Base-by-base conservation (phyloP, 92 coral and sea anemone species). In the Diadumene lineata region DNA sequence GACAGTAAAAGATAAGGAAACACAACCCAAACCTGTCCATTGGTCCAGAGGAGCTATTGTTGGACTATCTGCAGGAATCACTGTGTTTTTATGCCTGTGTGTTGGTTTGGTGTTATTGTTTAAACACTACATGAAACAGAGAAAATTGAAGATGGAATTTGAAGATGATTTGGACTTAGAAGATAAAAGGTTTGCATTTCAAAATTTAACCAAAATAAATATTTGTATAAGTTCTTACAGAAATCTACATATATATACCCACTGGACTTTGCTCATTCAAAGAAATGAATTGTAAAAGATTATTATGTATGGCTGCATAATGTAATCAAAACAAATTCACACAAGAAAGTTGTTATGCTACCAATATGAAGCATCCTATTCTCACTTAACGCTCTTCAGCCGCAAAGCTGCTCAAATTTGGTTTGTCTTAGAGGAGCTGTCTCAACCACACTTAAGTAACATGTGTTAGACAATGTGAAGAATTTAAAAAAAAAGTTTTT, bases 101-200 rank as follows among this genome's bases (percentile, higher is more conserved):
- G 79, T 85, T 32, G 97, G 93, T 48, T 50, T 81, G 11, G 80
- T 56, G 1, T 68, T 91, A 50, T 74, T 91, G 34, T 75, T 80
- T 9, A 86, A 84, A 62, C 80, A 91, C 64, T 63, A 43, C 22
- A 28, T 75, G 50, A 84, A 60, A 31, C 97, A 91, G 60, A 77
- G 81, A 50, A 91, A 78, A 72, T 82, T 91, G 43, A 89, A 88
- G 60, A 91, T 91, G 88, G 93, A 84, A 60, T 91, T 91, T 84
- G 90, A 90, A 31, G 92, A 84, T 60, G 89, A 87, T 43, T 56
- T 81, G 66, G 90, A 85, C 19, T 77, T 84, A 11, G 72, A 70
- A 32, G 75, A 56, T 19, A 78, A 78, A 57, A 76, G 73, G 81
- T 76, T 21, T 44, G 51, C 17, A 8, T 44, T n/a, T n/a, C n/a